Evolutionary conservation across 2,113 vertebrate species (phyloP), one percentile per base, ranked within the genome.

Genomic region (Pavo muticus): DNA sequence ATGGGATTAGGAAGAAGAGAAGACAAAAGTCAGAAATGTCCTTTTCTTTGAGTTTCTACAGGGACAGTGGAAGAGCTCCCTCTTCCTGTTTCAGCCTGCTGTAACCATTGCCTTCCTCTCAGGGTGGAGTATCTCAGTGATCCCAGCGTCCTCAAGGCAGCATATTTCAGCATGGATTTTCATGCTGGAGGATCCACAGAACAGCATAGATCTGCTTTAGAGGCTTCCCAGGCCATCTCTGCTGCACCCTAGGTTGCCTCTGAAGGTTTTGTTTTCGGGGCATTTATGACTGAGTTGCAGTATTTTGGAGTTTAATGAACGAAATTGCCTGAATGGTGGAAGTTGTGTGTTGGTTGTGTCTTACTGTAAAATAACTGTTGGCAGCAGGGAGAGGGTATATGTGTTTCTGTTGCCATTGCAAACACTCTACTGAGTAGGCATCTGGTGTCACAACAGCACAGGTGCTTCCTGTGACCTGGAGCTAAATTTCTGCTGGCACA

Each of bases 401-500:
- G 25, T 69, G 69, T 65, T 92, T 79, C 77, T 91, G 64, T 40
- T 77, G 87, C 79, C 52, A 19, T 14, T 90, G 78, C 64, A 88
- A 63, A 77, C 37, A 16, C 15, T 67, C 45, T 37, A 25, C 6
- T 25, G 87, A 94, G 72, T 30, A 32, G 92, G 64, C 71, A 92
- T 79, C 56, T 92, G 63, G 89, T 85, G 81, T 59, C 87, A n/a
- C 74, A 15, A 65, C 63, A 71, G 68, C 32, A 5, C 91, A 91
- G 94, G 93, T 91, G 91, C 79, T 94, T 96, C 94, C 96, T 85
- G 71, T 87, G 89, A 44, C 87, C 91, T 85, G 90, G 56, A 80
- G 93, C 71, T 83, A 19, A 23, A 48, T 91, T 50, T 20, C 82
- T 94, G 59, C 68, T 91, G 72, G 9, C 63, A 60, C 54, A 87